Evolutionary conservation across 2,797 vertebrate species (phyloP).

Genomic region (Scarus forsteni): DNA sequence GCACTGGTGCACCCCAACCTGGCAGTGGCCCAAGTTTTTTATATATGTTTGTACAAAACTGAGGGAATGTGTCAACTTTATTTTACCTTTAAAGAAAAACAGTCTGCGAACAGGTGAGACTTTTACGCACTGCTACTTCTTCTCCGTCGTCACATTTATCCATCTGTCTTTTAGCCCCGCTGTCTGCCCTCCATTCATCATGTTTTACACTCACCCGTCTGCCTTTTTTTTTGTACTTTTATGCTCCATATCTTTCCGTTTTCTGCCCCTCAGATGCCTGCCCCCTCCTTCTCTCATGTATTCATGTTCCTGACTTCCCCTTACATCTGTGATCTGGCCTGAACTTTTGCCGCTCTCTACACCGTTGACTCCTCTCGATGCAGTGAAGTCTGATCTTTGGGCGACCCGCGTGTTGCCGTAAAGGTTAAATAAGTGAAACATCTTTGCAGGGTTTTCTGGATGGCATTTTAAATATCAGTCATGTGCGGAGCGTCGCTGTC

Average conservation of each 20-base stretch:
- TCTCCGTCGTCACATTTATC: constrained; percentile 1
- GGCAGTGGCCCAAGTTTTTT: too few relatives aligned
- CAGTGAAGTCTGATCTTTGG: constrained; percentile 10
- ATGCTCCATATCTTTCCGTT: neutral
- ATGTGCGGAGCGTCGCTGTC: neutral
- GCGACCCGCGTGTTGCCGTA: constrained; percentile 19
- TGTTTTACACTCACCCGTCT: constrained; percentile 13
- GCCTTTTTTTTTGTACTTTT: constrained; percentile 1
- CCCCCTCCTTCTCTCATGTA: too few relatives aligned
- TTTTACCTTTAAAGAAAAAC: constrained; percentile 2
- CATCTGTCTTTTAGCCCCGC: constrained; percentile 38
- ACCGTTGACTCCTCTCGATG: neutral
- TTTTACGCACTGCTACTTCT: constrained; percentile 15
- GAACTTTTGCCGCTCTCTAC: constrained; percentile 22
- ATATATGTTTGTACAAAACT: neutral
- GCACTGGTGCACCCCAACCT: too few relatives aligned
- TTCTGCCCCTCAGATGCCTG: neutral
- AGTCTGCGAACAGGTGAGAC: constrained; percentile 2
- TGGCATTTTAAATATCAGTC: constrained; percentile 20
- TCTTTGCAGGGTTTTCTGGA: constrained; percentile 20
- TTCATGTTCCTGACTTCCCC: neutral
- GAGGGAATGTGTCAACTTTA: neutral
- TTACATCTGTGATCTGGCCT: constrained; percentile 9
- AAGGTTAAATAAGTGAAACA: constrained; percentile 26
- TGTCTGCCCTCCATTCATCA: constrained; percentile 4